These are phyloP conservation scores for Abramis brama DNA, from an alignment of 2,113 vertebrate species.

Conservation along the genomic window DNA sequence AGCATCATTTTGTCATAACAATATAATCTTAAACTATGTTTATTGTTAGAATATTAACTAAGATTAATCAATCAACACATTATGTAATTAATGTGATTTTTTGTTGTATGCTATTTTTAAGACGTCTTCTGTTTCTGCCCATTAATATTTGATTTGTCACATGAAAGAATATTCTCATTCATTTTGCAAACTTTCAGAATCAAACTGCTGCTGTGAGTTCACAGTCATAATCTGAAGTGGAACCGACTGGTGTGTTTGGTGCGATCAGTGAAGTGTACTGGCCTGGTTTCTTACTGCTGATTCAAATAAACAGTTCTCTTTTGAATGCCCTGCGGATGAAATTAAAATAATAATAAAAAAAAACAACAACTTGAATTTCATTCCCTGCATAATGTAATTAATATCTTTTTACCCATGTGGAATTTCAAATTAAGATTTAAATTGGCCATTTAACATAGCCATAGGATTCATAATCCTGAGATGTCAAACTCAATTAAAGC, in stretches of 20 bases:
- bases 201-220: background rate
- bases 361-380: slow-evolving; percentile 70
- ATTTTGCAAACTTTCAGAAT: background rate
- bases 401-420: slow-evolving; percentile 81
- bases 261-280: slow-evolving; percentile 12
- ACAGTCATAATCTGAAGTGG: slow-evolving; percentile 5
- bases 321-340: slow-evolving; percentile 72
- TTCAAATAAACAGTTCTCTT: slow-evolving; percentile 67
- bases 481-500: slow-evolving; percentile 83
- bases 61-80: no score
- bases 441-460: slow-evolving; percentile 82
- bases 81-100: no score
- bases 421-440: slow-evolving; percentile 84
- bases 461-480: slow-evolving; percentile 78
- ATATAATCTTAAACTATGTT: no score
- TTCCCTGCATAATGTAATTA: slow-evolving; percentile 79
- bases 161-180: background rate
- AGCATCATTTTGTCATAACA: no score
- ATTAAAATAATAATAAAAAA: slow-evolving; percentile 70
- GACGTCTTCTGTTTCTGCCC: background rate
- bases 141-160: background rate
- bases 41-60: no score
- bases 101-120: background rate
- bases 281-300: slow-evolving; percentile 50
- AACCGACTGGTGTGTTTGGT: background rate